Percentiles rank a stretch among this genome's conserved stretches.
phyloP scores from a whole-genome alignment of 2,113 vertebrate genomes.

The Nymphicus hollandicus region DNA sequence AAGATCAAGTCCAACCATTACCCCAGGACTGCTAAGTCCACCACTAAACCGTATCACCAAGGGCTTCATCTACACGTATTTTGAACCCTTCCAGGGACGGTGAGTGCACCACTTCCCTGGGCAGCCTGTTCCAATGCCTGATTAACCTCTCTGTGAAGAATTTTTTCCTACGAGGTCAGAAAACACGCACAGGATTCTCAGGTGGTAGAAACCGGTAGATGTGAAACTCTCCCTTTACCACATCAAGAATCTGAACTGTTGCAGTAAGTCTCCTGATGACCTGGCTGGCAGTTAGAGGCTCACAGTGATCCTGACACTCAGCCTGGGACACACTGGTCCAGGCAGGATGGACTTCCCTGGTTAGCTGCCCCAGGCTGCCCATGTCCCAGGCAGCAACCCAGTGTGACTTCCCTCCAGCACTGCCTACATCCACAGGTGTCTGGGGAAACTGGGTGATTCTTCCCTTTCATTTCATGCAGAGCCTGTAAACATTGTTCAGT shows the following conservation, averaged over 20 bases:
- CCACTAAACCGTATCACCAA: background rate
- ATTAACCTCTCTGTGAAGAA: background rate
- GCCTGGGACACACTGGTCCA: rapidly evolving
- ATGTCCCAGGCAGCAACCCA: background rate
- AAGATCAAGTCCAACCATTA: background rate
- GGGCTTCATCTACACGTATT: background rate
- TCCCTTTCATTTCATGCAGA: background rate
- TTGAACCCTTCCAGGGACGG: background rate
- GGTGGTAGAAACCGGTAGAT: background rate
- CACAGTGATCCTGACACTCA: rapidly evolving
- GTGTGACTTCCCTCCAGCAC: background rate
- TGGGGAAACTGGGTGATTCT: background rate
- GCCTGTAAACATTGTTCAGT: background rate
- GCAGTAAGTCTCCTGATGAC: background rate
- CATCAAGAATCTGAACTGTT: background rate
- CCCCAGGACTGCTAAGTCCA: background rate
- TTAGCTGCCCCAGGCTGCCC: background rate
- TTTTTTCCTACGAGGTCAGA: background rate
- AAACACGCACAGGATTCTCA: background rate
- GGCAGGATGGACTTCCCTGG: background rate
- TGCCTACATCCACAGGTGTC: background rate
- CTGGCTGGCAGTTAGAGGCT: background rate
- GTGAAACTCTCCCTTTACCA: background rate
- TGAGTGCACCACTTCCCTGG: background rate
- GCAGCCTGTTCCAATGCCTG: background rate